A percentile compares a stretch with the other conserved stretches of the same genome.
phyloP scores from a whole-genome alignment of 2,888 invertebrate genomes.

The Orthosia gracilis region DNA sequence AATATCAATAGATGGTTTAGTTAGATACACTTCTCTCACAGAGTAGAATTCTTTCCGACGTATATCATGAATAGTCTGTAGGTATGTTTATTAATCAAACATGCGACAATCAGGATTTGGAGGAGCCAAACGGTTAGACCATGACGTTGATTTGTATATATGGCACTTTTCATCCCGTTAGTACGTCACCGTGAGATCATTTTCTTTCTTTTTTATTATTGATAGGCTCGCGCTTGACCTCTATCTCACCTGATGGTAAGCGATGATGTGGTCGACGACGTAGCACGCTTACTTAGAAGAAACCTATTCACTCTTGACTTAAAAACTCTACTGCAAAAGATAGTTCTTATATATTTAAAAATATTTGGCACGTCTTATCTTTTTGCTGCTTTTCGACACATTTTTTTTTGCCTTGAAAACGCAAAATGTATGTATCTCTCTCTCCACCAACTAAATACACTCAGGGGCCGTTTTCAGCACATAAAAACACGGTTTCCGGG shows the following conservation, averaged over 20 bases:
- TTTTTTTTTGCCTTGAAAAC: neutral
- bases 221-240: no score
- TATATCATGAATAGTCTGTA: no score
- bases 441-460: slow-evolving; percentile 21
- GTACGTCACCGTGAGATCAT: neutral
- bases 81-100: no score
- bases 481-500: slow-evolving; percentile 35
- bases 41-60: neutral
- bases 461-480: slow-evolving; percentile 13
- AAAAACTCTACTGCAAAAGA: no score
- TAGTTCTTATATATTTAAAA: neutral
- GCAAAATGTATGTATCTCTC: slow-evolving; percentile 1
- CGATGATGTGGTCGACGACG: no score
- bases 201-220: no score
- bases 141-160: no score
- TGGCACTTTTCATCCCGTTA: neutral
- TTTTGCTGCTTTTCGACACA: neutral
- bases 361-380: neutral
- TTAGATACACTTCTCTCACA: neutral
- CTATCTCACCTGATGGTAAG: no score
- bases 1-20: neutral
- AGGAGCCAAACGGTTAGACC: no score
- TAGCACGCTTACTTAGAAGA: no score
- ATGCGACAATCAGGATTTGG: no score
- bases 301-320: no score